Percentiles rank a stretch among this genome's conserved stretches.
These are phyloP conservation scores for Archivesica marissinica DNA, from an alignment of 1,140 invertebrate genomes.

Conservation along the genomic window DNA sequence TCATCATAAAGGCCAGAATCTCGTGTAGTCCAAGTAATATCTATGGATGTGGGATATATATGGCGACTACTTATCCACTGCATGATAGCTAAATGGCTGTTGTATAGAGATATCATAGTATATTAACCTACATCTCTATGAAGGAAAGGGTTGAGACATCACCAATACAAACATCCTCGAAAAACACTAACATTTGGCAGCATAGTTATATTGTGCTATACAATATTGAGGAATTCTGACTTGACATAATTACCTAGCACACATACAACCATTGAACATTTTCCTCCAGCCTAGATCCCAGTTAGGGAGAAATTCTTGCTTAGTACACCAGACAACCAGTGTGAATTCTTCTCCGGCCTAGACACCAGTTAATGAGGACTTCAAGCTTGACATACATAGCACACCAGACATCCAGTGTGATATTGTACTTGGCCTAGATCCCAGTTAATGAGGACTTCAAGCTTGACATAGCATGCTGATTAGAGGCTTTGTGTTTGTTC, in stretches of 20 bases:
- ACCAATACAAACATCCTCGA: too few species aligned
- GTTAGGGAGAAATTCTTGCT: neutral
- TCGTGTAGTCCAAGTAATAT: too few species aligned
- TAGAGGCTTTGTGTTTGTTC: slow-evolving; percentile 17
- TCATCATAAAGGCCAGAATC: too few species aligned
- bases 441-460: slow-evolving; percentile 31
- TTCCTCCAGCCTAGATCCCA: neutral
- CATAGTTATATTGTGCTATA: neutral
- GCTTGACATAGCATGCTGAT: slow-evolving; percentile 37
- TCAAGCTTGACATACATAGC: neutral
- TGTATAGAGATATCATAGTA: too few species aligned
- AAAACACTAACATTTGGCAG: too few species aligned
- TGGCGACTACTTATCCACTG: too few species aligned
- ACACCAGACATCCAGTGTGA: neutral
- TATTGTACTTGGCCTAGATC: neutral
- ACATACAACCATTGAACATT: neutral
- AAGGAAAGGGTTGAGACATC: too few species aligned
- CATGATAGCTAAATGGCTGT: too few species aligned
- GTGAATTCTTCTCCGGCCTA: neutral
- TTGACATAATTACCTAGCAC: neutral
- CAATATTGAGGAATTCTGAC: neutral
- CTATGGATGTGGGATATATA: too few species aligned
- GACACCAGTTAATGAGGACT: too few species aligned
- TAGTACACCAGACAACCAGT: neutral
- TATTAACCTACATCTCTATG: too few species aligned